phyloP scores from a whole-genome alignment of 2,888 invertebrate genomes.

The Mechanitis mazaeus region DNA sequence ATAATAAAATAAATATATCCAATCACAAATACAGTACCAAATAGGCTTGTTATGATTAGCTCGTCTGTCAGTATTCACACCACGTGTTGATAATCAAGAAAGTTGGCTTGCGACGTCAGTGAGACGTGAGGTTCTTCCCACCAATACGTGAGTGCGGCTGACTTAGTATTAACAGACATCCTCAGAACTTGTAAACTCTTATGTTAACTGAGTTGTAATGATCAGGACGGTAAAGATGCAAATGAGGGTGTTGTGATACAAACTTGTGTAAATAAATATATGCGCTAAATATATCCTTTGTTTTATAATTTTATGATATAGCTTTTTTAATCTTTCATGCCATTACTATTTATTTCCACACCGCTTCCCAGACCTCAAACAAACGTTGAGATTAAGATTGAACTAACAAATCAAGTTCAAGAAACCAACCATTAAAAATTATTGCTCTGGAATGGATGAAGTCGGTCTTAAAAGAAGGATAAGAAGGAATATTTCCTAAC shows the following conservation, averaged over 20 bases:
- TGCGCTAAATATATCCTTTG: background rate
- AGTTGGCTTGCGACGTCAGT: constrained; percentile 57
- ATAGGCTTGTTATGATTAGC: constrained; percentile 30
- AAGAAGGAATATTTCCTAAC: constrained; percentile 26
- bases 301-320: background rate
- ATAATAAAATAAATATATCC: background rate
- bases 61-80: constrained; percentile 47
- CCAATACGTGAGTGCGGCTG: constrained; percentile 49
- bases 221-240: background rate
- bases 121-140: constrained; percentile 60
- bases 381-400: background rate
- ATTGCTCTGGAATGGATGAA: constrained; percentile 11
- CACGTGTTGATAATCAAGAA: constrained; percentile 70
- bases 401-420: background rate
- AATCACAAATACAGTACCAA: constrained; percentile 11
- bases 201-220: background rate
- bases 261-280: background rate
- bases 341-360: background rate
- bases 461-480: constrained; percentile 25
- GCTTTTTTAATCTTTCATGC: background rate
- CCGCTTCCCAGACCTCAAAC: background rate
- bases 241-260: too few relatives aligned
- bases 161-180: constrained; percentile 20
- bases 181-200: background rate
- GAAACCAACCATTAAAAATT: constrained; percentile 16